Percentiles rank a stretch among this genome's conserved stretches.
These are phyloP conservation scores for Myocastor coypus DNA, from an alignment of 2,113 vertebrate genomes.

Conservation along the genomic window DNA sequence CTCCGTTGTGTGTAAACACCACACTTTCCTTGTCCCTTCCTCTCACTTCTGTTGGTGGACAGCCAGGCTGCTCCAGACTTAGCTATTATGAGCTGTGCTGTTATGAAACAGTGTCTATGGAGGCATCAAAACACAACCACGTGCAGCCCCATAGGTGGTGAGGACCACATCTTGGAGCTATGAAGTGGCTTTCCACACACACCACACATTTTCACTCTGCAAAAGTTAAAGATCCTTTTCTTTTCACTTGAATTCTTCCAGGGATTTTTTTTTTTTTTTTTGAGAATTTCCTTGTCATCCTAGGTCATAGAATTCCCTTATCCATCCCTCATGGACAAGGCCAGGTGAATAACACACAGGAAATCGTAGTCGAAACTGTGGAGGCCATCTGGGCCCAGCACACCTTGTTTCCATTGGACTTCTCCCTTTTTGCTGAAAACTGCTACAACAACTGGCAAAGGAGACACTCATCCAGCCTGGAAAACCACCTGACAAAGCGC, in stretches of 20 bases:
- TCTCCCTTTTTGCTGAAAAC: background rate
- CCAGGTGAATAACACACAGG: fast-evolving
- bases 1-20: background rate
- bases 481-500: background rate
- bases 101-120: background rate
- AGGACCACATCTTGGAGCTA: fast-evolving
- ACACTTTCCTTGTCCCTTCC: background rate
- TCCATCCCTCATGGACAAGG: background rate
- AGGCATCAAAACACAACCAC: fast-evolving
- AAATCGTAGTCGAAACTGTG: no score
- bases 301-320: background rate
- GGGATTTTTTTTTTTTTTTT: background rate
- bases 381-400: background rate
- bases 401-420: background rate
- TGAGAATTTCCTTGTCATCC: background rate
- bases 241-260: background rate
- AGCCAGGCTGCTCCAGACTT: background rate
- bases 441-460: background rate
- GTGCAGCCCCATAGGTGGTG: fast-evolving
- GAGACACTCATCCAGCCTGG: background rate
- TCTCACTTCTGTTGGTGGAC: background rate
- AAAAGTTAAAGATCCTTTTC: background rate
- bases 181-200: background rate
- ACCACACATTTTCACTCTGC: no score
- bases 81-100: background rate